Evolutionary conservation across 2,888 invertebrate species (phyloP).

Genomic region (Orchestes rusci): DNA sequence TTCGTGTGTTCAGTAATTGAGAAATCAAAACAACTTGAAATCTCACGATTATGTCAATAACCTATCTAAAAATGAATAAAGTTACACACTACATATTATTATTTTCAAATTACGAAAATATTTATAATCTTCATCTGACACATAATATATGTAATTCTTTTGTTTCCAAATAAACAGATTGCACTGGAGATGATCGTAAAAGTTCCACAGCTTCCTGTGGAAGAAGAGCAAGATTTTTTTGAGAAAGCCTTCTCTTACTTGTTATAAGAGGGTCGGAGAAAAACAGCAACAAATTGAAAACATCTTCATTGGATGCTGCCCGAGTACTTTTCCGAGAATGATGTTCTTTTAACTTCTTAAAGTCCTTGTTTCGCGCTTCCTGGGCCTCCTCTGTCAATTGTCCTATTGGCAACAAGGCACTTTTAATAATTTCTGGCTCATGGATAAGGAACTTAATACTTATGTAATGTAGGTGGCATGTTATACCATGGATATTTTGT

Average conservation of each 20-base stretch:
- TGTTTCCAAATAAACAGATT: neutral
- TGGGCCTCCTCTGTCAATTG: slow-evolving; percentile 4
- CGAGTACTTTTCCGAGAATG: neutral
- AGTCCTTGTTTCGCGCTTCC: slow-evolving; percentile 4
- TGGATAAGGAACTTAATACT: neutral
- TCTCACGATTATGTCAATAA: no score
- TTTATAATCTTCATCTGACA: neutral
- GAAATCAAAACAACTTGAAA: no score
- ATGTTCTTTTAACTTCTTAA: neutral
- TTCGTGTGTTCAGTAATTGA: no score
- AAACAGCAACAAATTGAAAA: neutral
- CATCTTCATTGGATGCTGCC: neutral
- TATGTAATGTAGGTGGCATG: neutral
- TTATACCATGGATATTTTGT: neutral
- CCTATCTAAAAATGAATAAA: no score
- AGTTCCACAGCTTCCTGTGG: neutral
- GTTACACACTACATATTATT: no score
- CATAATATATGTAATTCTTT: neutral
- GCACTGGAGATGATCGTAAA: neutral
- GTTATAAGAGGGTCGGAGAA: neutral
- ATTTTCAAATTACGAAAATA: neutral
- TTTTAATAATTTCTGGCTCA: slow-evolving; percentile 1
- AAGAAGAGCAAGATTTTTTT: neutral
- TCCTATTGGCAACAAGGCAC: slow-evolving; percentile 2
- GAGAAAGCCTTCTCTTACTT: neutral